Conservation (phyloP, 1,140 invertebrate genomes). For the Drosophila asahinai region DNA sequence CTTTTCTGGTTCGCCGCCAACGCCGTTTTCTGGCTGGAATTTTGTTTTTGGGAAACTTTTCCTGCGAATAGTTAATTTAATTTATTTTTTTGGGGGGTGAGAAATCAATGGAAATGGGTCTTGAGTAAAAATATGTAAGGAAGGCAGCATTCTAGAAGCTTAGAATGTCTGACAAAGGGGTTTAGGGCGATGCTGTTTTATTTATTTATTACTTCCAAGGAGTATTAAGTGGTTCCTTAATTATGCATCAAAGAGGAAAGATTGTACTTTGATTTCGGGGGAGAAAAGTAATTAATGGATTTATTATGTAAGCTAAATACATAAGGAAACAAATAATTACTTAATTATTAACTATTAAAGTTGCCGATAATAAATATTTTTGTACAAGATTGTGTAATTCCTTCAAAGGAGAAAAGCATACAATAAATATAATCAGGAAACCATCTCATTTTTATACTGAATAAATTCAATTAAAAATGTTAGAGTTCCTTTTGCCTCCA, state of each 20-base stretch:
- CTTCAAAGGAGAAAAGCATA: too few species aligned
- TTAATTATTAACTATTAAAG: too few species aligned
- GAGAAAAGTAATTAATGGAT: background rate
- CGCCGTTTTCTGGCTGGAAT: slow-evolving; percentile 21
- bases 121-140: background rate
- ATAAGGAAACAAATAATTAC: too few species aligned
- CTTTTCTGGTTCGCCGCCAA: slow-evolving; percentile 36
- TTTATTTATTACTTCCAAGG: background rate
- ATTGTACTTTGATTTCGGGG: background rate
- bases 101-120: background rate
- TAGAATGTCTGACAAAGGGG: background rate
- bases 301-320: background rate
- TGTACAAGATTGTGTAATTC: too few species aligned
- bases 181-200: background rate
- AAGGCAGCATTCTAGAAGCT: background rate
- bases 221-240: background rate
- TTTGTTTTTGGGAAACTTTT: slow-evolving; percentile 9
- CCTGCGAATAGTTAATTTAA: slow-evolving; percentile 12
- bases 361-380: too few species aligned
- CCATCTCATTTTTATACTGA: background rate
- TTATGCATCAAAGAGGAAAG: background rate
- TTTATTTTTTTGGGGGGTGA: slow-evolving; percentile 4
- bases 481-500: background rate
- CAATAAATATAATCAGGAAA: too few species aligned
- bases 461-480: background rate